Base-by-base conservation (phyloP, 1,140 invertebrate genomes). In the Micrasema minimum region DNA sequence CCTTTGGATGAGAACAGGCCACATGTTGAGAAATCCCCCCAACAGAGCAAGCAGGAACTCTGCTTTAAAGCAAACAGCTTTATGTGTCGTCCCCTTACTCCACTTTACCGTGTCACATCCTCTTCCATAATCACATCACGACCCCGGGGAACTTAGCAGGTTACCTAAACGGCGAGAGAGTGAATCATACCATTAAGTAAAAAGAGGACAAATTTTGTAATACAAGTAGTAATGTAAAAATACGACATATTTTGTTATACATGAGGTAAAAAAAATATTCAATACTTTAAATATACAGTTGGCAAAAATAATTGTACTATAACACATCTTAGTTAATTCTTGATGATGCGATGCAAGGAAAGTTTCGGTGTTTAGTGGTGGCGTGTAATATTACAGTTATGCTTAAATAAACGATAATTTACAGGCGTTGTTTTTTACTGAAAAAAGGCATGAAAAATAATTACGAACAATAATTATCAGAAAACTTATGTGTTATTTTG, bases 71-170 rank as follows among this genome's bases (percentile, higher is more conserved):
- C 51, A 37, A 55, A 55, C 51, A 55, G 12, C 14, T 55, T 35
- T 10, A 55, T 55, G 11, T 9, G 1, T 4, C 12, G 10, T 18
- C 22, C 51, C 46, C 16, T 20, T 9, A 22, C 14, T 23, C 48
- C 48, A 10, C 48, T 20, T 51, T 10, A 20, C 20, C 20, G 20
- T 20, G 20, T 55, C 22, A 55, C 26, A 14, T 31, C 51, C 16
- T 51, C 16, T 23, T 51, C 48, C 48, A 14, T 51, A 51, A 55
- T 55, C 51, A 55, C 26, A 26, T 55, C 22, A 31, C 51, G 51
- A 31, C 51, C 26, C 51, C 51, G 51, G 22, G 26, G 51, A 55
- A 31, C 23, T 35, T 31, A 18, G 20, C 51, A 55, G 51, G 51
- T 55, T 55, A 35, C n/a, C 11, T 7, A 26, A 26, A 12, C 6